Conservation (phyloP, 1,140 invertebrate species). For the Penaeus chinensis region DNA sequence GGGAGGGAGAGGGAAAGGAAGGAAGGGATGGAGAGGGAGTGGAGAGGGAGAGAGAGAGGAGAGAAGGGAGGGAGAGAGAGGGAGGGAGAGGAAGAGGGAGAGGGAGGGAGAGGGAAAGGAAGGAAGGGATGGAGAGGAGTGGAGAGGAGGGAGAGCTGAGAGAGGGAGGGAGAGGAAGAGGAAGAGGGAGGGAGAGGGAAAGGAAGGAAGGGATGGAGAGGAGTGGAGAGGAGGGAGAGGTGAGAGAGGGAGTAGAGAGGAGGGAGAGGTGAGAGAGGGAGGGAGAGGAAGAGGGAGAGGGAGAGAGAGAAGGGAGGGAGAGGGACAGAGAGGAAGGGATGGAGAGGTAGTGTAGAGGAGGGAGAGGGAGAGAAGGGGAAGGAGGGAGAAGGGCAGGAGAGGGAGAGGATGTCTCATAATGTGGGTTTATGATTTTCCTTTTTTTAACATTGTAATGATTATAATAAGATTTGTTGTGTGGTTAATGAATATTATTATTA, state of each 20-base stretch:
- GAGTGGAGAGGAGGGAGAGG: no score
- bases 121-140: no score
- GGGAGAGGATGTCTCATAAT: background rate
- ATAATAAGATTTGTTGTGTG: background rate
- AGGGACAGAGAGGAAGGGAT: background rate
- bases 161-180: no score
- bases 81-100: no score
- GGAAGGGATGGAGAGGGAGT: no score
- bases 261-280: background rate
- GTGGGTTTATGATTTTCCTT: background rate
- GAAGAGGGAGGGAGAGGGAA: fast-evolving
- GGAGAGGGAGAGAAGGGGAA: background rate
- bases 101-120: no score
- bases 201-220: no score
- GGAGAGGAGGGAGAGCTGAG: no score
- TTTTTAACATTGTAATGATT: background rate
- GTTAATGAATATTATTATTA: background rate
- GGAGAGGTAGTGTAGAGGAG: background rate
- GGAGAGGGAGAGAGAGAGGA: no score
- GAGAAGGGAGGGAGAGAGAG: no score
- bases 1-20: no score
- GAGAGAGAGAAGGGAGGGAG: background rate
- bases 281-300: background rate
- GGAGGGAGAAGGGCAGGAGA: background rate
- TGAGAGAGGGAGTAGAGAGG: no score